Percentiles rank a stretch among this genome's conserved stretches.
Conservation (phyloP, 1,140 invertebrate genomes). For the Coelopa frigida region DNA sequence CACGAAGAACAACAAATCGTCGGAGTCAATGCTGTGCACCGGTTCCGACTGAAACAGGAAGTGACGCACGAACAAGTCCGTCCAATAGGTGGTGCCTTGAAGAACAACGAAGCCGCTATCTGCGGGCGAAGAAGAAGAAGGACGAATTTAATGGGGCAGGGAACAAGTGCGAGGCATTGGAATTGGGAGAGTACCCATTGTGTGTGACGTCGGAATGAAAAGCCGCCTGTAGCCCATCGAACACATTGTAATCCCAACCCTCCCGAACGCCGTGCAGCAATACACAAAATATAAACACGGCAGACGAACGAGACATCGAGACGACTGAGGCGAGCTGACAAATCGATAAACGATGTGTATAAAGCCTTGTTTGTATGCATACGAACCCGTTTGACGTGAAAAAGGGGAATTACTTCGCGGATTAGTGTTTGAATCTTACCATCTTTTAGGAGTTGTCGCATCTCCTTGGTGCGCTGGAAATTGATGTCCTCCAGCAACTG, state of each 20-base stretch:
- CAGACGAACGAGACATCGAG: too few species aligned
- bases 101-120: conserved; percentile 84
- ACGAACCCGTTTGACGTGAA: neutral
- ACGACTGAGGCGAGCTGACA: conserved; percentile 11
- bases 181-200: too few species aligned
- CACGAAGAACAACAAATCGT: conserved; percentile 94
- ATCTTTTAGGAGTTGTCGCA: conserved; percentile 77
- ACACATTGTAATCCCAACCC: too few species aligned
- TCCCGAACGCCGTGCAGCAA: too few species aligned
- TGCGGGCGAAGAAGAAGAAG: conserved; percentile 43
- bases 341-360: conserved; percentile 22
- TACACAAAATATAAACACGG: too few species aligned
- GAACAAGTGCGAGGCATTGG: neutral
- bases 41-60: conserved; percentile 81
- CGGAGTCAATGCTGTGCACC: conserved; percentile 72
- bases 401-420: neutral
- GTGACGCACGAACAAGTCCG: conserved; percentile 88
- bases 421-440: too few species aligned
- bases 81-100: conserved; percentile 92
- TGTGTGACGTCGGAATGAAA: too few species aligned
- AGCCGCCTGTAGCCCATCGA: too few species aligned
- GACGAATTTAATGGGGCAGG: neutral
- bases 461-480: conserved; percentile 83
- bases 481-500: conserved; percentile 83
- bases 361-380: conserved; percentile 12